phyloP scores from a whole-genome alignment of 2,113 vertebrate species.

The Gnathonemus longibarbis region DNA sequence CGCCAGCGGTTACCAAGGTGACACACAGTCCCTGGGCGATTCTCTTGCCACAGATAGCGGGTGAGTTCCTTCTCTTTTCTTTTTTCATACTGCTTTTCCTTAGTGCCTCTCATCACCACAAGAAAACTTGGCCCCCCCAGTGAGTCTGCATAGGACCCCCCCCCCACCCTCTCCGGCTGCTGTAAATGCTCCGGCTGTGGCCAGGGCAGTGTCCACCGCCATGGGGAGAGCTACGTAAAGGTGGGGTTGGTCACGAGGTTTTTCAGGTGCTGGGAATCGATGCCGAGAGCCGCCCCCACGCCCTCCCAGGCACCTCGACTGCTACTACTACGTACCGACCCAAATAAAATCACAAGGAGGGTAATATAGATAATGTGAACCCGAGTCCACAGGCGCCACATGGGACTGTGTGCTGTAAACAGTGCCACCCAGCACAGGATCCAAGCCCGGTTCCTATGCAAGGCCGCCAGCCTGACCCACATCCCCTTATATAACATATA shows the following conservation, averaged over 20 bases:
- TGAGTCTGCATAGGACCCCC: neutral
- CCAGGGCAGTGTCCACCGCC: neutral
- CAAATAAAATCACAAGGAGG: neutral
- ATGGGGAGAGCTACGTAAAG: neutral
- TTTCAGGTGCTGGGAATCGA: neutral
- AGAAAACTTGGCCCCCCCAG: slow-evolving; percentile 25
- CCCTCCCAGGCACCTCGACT: neutral
- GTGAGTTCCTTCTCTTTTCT: slow-evolving; percentile 60
- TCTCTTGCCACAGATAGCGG: slow-evolving; percentile 70
- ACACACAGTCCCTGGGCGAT: slow-evolving; percentile 62
- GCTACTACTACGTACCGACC: neutral
- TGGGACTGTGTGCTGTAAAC: slow-evolving; percentile 16
- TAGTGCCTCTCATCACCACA: slow-evolving; percentile 28
- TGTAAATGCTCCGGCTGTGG: neutral
- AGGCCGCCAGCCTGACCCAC: neutral
- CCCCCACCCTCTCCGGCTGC: neutral
- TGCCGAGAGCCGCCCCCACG: neutral
- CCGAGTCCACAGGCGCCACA: neutral
- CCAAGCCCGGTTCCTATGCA: neutral
- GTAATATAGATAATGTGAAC: neutral
- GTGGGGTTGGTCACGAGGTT: slow-evolving; percentile 1
- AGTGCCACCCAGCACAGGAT: neutral
- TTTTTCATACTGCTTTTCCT: neutral
- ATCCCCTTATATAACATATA: slow-evolving; percentile 14
- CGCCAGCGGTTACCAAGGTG: slow-evolving; percentile 58